Conservation (phyloP, 2,113 vertebrate genomes). For the Eulemur macaco region DNA sequence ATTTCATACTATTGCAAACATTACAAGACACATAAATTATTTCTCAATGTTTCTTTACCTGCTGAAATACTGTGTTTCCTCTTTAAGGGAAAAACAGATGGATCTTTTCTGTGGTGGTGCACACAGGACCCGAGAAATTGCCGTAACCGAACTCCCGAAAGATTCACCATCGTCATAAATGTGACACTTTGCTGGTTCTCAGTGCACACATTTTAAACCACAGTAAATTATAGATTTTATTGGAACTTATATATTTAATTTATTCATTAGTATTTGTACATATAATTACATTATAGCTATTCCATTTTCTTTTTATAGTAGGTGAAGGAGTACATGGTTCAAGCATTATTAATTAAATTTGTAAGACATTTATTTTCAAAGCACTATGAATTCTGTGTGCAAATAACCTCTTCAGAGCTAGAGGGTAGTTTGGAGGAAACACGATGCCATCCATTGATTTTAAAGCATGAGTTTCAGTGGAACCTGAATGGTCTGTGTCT, state of each 20-base stretch:
- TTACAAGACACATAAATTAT: constrained; percentile 51
- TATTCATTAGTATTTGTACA: constrained; percentile 77
- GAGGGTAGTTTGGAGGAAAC: constrained; percentile 48
- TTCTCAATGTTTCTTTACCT: constrained; percentile 57
- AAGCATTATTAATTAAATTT: constrained; percentile 79
- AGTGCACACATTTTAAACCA: constrained; percentile 64
- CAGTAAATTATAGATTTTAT: constrained; percentile 74
- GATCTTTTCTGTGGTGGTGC: constrained; percentile 41
- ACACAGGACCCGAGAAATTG: constrained; percentile 51
- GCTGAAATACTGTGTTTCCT: constrained; percentile 54
- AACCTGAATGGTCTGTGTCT: constrained; percentile 61
- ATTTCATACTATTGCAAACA: constrained; percentile 67
- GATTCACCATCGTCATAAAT: constrained; percentile 64
- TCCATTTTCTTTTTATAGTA: constrained; percentile 77
- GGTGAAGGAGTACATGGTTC: constrained; percentile 78
- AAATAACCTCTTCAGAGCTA: constrained; percentile 51
- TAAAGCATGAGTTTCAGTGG: constrained; percentile 82
- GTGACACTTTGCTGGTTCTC: constrained; percentile 68
- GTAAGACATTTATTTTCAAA: constrained; percentile 75
- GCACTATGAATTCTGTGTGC: constrained; percentile 58
- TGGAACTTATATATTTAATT: constrained; percentile 74
- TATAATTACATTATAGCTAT: constrained; percentile 72
- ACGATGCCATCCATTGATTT: constrained; percentile 31
- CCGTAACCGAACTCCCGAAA: constrained; percentile 67
- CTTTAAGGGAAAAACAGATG: constrained; percentile 63